Evolutionary conservation across 1,140 invertebrate species (phyloP).

Genomic region (Leptonema lineaticorne): DNA sequence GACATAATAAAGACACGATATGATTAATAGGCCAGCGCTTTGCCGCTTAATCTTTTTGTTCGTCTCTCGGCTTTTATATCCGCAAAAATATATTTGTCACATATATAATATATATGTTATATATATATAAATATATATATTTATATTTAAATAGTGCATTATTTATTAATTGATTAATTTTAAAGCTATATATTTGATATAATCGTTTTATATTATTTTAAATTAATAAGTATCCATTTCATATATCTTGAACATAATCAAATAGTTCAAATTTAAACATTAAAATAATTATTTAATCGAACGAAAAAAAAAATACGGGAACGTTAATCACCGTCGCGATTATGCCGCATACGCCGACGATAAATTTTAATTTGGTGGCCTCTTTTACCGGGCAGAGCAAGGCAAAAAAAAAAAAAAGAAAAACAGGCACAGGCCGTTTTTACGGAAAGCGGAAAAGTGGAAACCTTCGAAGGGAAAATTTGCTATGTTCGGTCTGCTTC

Average conservation of each 20-base stretch:
- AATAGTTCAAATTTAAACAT: not conserved
- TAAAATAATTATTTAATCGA: not conserved
- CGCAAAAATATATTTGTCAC: constrained; percentile 27
- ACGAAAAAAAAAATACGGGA: not conserved
- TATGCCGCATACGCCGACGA: not conserved
- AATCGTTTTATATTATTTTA: not conserved
- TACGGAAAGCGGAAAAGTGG: constrained; percentile 9
- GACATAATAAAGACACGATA: constrained; percentile 42
- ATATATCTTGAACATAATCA: not conserved
- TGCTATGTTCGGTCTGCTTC: not conserved
- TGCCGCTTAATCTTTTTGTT: constrained; percentile 36
- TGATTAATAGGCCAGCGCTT: constrained; percentile 38
- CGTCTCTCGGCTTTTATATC: constrained; percentile 27
- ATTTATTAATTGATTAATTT: not conserved
- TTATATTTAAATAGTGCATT: not conserved
- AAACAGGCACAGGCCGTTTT: too few species aligned
- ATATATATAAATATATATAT: constrained; percentile 6
- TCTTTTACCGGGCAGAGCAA: too few species aligned
- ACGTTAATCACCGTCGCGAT: not conserved
- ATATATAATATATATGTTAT: constrained; percentile 16
- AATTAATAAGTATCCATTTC: not conserved
- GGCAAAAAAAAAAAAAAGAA: too few species aligned
- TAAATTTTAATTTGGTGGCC: constrained; percentile 27
- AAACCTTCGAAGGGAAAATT: constrained; percentile 20
- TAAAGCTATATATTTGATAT: not conserved